Conservation (phyloP, 2,797 vertebrate genomes). For the Austrolebias charrua region DNA sequence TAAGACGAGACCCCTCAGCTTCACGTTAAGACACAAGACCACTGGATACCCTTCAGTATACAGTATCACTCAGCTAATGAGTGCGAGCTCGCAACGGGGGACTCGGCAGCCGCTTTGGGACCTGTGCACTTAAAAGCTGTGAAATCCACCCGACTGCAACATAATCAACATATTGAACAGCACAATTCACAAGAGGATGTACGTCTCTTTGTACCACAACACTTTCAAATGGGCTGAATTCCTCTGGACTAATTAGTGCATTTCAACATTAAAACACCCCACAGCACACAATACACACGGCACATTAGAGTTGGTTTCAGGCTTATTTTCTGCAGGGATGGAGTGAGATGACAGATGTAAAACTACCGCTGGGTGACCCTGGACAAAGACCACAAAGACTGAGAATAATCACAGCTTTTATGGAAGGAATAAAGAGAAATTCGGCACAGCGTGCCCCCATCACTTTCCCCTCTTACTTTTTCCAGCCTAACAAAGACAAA, state of each 20-base stretch:
- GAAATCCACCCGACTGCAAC: conserved; percentile 25
- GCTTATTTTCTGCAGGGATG: neutral
- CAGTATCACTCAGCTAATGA: neutral
- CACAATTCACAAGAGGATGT: conserved; percentile 18
- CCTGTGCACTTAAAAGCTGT: conserved; percentile 7
- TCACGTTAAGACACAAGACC: neutral
- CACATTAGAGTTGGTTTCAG: too few relatives aligned
- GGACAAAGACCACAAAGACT: conserved; percentile 12
- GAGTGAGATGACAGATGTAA: neutral
- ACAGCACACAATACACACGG: neutral
- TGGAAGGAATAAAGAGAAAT: conserved; percentile 8
- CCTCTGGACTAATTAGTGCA: conserved; percentile 37
- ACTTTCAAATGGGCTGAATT: conserved; percentile 16
- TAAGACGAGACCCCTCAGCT: neutral
- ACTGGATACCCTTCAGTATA: neutral
- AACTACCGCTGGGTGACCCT: neutral
- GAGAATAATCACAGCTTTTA: conserved; percentile 25
- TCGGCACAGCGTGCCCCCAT: conserved; percentile 13
- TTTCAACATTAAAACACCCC: conserved; percentile 23
- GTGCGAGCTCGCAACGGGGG: conserved; percentile 3
- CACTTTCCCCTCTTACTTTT: conserved; percentile 25
- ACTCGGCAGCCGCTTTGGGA: conserved; percentile 1
- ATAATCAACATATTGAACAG: conserved; percentile 38
- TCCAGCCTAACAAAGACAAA: conserved; percentile 38
- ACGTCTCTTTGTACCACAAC: conserved; percentile 10